Conservation (phyloP, 1,140 invertebrate species). For the Ditylenchus dipsaci region DNA sequence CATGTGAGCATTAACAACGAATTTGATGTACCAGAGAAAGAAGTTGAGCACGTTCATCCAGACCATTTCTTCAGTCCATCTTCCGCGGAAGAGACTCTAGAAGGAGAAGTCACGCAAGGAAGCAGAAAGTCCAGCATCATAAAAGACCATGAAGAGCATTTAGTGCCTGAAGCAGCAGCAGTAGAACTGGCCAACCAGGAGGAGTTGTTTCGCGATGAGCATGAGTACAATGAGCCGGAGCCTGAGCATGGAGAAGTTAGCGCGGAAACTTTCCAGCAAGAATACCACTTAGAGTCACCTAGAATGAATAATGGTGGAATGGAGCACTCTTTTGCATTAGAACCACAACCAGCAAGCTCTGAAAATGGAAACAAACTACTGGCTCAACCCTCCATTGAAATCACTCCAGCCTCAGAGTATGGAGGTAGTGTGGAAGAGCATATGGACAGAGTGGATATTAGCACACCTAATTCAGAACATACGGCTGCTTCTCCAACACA, state of each 20-base stretch:
- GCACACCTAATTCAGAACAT: not conserved
- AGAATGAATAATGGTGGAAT: too few species aligned
- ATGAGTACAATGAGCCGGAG: not conserved
- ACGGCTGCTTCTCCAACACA: not conserved
- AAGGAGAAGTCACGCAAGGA: not conserved
- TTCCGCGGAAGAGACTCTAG: not conserved
- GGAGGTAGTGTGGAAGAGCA: slow-evolving; percentile 16
- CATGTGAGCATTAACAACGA: too few species aligned
- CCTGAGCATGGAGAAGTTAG: not conserved
- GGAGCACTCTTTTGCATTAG: too few species aligned
- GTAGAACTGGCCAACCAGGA: not conserved
- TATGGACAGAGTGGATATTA: not conserved
- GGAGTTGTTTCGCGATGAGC: not conserved
- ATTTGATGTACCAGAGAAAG: not conserved
- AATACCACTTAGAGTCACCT: not conserved
- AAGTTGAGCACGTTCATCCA: not conserved
- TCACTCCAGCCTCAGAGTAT: slow-evolving; percentile 38
- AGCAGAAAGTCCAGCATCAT: not conserved
- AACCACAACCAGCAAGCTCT: too few species aligned
- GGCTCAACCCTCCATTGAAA: slow-evolving; percentile 33
- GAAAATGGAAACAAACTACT: not conserved
- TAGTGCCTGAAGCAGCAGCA: not conserved
- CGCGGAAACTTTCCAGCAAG: not conserved
- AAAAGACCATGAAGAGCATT: not conserved
- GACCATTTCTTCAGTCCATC: not conserved